Evolutionary conservation across 2,888 invertebrate genomes (phyloP).

Genomic region (Bombyx huttoni): DNA sequence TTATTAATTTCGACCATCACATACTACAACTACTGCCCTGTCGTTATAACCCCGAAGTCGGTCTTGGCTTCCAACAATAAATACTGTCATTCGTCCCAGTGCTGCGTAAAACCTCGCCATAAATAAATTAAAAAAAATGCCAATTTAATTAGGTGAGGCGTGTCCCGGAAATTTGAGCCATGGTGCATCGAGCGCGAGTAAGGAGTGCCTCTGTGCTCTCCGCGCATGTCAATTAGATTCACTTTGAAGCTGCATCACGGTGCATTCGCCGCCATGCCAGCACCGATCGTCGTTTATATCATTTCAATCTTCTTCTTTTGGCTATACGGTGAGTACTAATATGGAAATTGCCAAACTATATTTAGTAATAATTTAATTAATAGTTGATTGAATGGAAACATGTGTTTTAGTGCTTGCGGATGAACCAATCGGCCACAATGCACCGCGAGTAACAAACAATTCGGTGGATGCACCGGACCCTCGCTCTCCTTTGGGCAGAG

Average conservation of each 20-base stretch:
- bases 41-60: too few species aligned
- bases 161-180: conserved; percentile 12
- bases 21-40: too few species aligned
- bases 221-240: conserved; percentile 42
- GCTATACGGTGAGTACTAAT: conserved; percentile 42
- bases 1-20: too few species aligned
- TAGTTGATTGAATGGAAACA: too few species aligned
- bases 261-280: conserved; percentile 32
- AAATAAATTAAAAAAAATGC: too few species aligned
- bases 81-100: too few species aligned
- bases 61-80: too few species aligned
- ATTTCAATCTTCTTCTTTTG: conserved; percentile 28
- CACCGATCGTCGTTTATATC: conserved; percentile 29
- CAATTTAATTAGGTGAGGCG: neutral
- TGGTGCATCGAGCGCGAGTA: conserved; percentile 29
- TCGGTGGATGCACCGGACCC: conserved; percentile 45
- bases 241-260: conserved; percentile 10
- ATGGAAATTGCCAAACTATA: neutral
- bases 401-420: conserved; percentile 27
- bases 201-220: conserved; percentile 23
- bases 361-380: too few species aligned
- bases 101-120: too few species aligned
- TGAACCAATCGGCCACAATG: conserved; percentile 21
- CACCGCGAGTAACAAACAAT: conserved; percentile 34
- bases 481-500: conserved; percentile 49